phyloP scores from a whole-genome alignment of 1,140 invertebrate genomes.

The Ostrea edulis region DNA sequence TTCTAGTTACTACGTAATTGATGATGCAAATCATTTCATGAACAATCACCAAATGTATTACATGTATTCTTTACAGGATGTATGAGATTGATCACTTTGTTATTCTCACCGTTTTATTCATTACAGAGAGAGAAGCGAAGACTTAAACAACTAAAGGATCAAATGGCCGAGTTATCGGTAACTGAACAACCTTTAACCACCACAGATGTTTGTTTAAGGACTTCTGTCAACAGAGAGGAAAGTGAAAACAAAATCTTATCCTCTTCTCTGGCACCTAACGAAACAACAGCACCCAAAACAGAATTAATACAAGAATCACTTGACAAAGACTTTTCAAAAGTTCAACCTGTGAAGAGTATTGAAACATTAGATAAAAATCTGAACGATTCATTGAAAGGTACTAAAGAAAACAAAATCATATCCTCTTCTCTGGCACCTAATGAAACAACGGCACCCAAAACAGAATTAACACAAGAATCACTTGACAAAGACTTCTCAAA shows the following conservation, averaged over 20 bases:
- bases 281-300: not conserved
- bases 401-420: not conserved
- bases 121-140: slow-evolving; percentile 18
- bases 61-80: no score
- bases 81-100: no score
- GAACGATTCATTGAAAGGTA: not conserved
- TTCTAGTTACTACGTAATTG: not conserved
- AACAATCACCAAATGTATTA: not conserved
- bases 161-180: slow-evolving; percentile 22
- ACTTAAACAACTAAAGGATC: slow-evolving; percentile 35
- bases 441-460: not conserved
- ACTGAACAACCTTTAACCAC: not conserved
- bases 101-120: not conserved
- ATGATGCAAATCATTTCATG: not conserved
- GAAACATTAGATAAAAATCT: not conserved
- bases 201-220: not conserved
- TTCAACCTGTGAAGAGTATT: not conserved
- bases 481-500: not conserved
- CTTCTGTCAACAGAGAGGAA: not conserved
- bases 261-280: not conserved
- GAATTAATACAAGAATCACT: not conserved
- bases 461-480: not conserved
- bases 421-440: not conserved
- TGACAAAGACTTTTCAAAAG: not conserved
- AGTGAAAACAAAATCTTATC: not conserved